phyloP scores from a whole-genome alignment of 2,888 invertebrate species.

The Pachliopta kotzebuea region DNA sequence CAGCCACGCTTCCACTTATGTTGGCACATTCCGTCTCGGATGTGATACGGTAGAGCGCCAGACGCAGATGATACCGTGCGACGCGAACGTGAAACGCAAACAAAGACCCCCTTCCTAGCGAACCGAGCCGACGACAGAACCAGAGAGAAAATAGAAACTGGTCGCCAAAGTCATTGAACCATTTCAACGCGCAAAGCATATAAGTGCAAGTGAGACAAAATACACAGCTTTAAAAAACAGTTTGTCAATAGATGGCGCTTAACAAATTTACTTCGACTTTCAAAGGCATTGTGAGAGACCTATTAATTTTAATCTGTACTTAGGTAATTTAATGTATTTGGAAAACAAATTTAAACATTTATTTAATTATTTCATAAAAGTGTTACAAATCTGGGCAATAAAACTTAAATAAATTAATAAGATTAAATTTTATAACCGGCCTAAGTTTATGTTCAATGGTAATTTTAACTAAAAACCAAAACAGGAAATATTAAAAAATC shows the following conservation, averaged over 20 bases:
- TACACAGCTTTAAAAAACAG: slow-evolving; percentile 28
- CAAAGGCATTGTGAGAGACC: slow-evolving; percentile 50
- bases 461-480: no score
- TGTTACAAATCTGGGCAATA: no score
- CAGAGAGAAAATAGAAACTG: slow-evolving; percentile 81
- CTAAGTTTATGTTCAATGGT: no score
- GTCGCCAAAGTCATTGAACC: slow-evolving; percentile 80
- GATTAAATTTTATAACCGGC: no score
- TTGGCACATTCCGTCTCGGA: slow-evolving; percentile 77
- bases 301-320: slow-evolving; percentile 32
- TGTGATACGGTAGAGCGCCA: slow-evolving; percentile 64
- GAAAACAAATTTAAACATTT: no score
- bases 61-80: slow-evolving; percentile 69
- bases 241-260: slow-evolving; percentile 55
- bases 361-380: no score
- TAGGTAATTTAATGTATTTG: neutral
- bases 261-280: slow-evolving; percentile 21
- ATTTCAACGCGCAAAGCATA: slow-evolving; percentile 57
- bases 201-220: slow-evolving; percentile 69
- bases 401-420: no score
- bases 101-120: slow-evolving; percentile 74
- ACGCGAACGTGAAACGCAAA: slow-evolving; percentile 79
- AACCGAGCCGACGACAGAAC: slow-evolving; percentile 73
- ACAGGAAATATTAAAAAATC: no score
- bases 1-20: slow-evolving; percentile 76